Evolutionary conservation across 2,888 invertebrate species (phyloP).

Genomic region (Hesperia comma): DNA sequence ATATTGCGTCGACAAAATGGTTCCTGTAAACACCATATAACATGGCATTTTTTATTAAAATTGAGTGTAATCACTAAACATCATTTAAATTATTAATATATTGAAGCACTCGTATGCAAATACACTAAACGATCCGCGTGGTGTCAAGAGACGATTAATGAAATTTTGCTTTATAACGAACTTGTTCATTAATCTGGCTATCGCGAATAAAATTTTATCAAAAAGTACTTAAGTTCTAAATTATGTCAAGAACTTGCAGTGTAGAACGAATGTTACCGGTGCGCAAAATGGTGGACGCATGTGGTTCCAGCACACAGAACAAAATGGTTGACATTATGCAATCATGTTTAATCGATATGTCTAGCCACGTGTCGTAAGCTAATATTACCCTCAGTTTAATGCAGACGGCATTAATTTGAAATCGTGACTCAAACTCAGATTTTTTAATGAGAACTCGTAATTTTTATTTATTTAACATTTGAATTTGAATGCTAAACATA

Average conservation of each 20-base stretch:
- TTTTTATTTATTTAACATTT: no score
- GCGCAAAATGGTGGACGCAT: conserved; percentile 64
- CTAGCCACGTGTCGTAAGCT: conserved; percentile 43
- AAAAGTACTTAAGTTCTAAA: conserved; percentile 19
- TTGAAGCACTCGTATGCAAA: no score
- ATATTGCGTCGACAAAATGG: conserved; percentile 45
- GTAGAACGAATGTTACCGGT: conserved; percentile 8
- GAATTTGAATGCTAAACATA: no score
- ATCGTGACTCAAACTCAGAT: background rate
- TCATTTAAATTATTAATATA: background rate
- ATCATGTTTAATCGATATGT: conserved; percentile 69
- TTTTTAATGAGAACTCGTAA: background rate
- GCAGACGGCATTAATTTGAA: background rate
- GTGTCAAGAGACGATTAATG: no score
- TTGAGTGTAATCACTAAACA: background rate
- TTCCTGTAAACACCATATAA: conserved; percentile 33
- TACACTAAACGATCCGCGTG: no score
- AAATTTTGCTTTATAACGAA: no score
- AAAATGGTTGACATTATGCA: conserved; percentile 74
- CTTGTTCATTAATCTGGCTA: no score
- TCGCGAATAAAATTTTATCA: conserved; percentile 32
- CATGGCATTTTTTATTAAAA: no score
- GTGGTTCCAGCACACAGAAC: conserved; percentile 54
- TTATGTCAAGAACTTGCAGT: conserved; percentile 31
- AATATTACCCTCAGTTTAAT: background rate